Conservation (phyloP, 1,140 invertebrate species). For the Hestina assimilis region DNA sequence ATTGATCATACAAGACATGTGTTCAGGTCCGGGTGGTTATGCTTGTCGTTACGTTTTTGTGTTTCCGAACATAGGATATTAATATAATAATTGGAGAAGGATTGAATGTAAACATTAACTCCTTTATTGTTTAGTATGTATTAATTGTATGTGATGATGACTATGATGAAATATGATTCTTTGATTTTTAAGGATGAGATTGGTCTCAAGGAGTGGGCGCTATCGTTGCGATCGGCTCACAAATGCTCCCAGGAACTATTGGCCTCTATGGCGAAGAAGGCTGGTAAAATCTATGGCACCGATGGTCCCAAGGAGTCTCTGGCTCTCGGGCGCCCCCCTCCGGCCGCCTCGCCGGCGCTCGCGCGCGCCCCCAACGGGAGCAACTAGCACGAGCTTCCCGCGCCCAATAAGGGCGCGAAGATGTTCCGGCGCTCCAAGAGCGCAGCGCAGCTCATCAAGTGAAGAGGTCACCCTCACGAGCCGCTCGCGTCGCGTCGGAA, state of each 20-base stretch:
- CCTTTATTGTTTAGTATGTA: too few relatives aligned
- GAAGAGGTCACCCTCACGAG: too few relatives aligned
- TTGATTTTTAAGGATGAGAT: conserved; percentile 90
- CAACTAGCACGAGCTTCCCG: conserved; percentile 78
- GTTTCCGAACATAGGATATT: too few relatives aligned
- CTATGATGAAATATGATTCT: too few relatives aligned
- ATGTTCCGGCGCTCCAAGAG: conserved; percentile 78
- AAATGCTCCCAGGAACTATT: conserved; percentile 95
- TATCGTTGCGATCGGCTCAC: conserved; percentile 92
- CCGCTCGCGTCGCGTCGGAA: conserved; percentile 1
- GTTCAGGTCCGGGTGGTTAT: too few relatives aligned
- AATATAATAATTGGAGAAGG: too few relatives aligned
- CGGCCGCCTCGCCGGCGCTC: conserved; percentile 44
- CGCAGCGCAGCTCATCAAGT: conserved; percentile 77
- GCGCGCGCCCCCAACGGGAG: conserved; percentile 59
- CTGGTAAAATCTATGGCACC: conserved; percentile 97
- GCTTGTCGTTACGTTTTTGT: too few relatives aligned
- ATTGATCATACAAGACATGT: too few relatives aligned
- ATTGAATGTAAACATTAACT: too few relatives aligned
- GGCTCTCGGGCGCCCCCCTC: conserved; percentile 38
- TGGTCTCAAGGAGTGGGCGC: conserved; percentile 96
- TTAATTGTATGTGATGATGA: too few relatives aligned
- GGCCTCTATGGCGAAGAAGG: conserved; percentile 96
- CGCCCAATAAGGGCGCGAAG: conserved; percentile 73
- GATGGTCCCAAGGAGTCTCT: conserved; percentile 62